Evolutionary conservation across 2,797 vertebrate genomes (phyloP).

Genomic region (Acipenser oxyrinchus): DNA sequence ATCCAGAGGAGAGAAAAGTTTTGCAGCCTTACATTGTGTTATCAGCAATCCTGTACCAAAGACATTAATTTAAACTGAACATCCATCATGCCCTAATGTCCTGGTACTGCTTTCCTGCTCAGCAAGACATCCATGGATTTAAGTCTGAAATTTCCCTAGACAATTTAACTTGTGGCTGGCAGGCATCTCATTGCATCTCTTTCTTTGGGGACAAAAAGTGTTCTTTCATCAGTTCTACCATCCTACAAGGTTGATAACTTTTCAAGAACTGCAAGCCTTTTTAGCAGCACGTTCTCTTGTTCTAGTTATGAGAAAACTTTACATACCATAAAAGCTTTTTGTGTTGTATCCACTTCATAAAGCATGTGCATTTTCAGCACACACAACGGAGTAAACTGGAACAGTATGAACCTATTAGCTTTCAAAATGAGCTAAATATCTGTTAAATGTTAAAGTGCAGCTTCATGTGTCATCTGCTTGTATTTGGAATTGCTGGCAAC

Average conservation of each 20-base stretch:
- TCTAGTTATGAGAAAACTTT: not conserved
- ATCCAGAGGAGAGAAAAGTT: not conserved
- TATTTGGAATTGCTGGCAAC: not conserved
- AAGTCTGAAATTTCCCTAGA: not conserved
- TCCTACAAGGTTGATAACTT: too few relatives aligned
- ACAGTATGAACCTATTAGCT: not conserved
- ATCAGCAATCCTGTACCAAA: not conserved
- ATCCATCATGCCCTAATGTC: conserved; percentile 5
- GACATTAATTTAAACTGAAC: not conserved
- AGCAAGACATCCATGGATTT: not conserved
- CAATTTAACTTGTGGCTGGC: not conserved
- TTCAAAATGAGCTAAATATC: not conserved
- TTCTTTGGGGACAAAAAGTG: not conserved
- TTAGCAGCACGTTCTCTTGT: not conserved
- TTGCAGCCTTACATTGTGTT: not conserved
- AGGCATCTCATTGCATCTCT: not conserved
- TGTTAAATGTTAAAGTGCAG: not conserved
- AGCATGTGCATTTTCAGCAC: not conserved
- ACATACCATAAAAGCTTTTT: not conserved
- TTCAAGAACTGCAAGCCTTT: too few relatives aligned
- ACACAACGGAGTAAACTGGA: not conserved
- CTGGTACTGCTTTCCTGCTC: not conserved
- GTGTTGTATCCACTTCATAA: not conserved
- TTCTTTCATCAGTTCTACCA: too few relatives aligned
- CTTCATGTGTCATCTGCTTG: not conserved